phyloP scores from a whole-genome alignment of 2,888 invertebrate genomes.

The Physocephala rufipes region DNA sequence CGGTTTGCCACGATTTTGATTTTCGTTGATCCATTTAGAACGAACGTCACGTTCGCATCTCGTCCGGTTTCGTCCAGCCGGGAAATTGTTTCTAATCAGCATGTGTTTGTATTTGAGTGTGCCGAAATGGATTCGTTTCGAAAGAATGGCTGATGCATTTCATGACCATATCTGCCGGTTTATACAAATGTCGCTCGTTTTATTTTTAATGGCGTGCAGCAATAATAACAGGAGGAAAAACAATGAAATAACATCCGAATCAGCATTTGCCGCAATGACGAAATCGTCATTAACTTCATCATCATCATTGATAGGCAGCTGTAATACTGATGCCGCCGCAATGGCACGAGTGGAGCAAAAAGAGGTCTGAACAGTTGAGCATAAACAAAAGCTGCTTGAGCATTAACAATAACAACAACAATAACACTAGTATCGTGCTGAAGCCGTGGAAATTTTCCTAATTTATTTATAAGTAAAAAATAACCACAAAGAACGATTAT shows the following conservation, averaged over 20 bases:
- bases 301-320: neutral
- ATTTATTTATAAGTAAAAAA: slow-evolving; percentile 33
- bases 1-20: neutral
- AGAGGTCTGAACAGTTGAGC: slow-evolving; percentile 17
- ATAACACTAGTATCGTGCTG: neutral
- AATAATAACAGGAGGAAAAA: slow-evolving; percentile 21
- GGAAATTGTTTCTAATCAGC: slow-evolving; percentile 22
- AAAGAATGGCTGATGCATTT: slow-evolving; percentile 49
- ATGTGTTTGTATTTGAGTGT: slow-evolving; percentile 52
- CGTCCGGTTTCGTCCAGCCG: neutral
- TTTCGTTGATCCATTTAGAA: neutral
- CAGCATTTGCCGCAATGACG: neutral
- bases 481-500: neutral
- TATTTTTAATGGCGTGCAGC: slow-evolving; percentile 48
- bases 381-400: no score
- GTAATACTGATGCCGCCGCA: neutral
- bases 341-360: slow-evolving; percentile 30
- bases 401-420: no score
- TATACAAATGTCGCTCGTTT: slow-evolving; percentile 48
- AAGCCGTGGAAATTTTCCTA: neutral
- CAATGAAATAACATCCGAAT: neutral
- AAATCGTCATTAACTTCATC: slow-evolving; percentile 20
- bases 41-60: neutral
- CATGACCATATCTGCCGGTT: slow-evolving; percentile 47
- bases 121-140: slow-evolving; percentile 51